Base-by-base conservation (phyloP, 1,140 invertebrate genomes). In the Harpegnathos saltator region DNA sequence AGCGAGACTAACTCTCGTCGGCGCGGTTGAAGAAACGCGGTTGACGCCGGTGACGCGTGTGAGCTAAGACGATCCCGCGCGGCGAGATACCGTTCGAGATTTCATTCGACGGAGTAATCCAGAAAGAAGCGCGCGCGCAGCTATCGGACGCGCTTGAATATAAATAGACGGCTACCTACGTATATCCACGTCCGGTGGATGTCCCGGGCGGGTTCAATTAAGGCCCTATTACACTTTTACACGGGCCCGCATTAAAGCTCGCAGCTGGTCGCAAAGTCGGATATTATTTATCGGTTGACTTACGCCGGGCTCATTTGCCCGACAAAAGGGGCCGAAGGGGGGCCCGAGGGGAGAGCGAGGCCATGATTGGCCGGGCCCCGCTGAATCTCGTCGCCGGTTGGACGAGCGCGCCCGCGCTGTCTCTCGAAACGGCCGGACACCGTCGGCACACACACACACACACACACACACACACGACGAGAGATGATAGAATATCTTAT, bases 401-500 rank as follows among this genome's bases (percentile, higher is more conserved):
- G 91, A 78, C 66, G 69, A 62, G 62, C 68, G 59, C 48, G 63
- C 71, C 75, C 52, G 63, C 22, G 84, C 86, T 86, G 83, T 86
- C 85, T 80, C 72, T 58, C 71, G 74, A 85, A 82, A 85, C 83
- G 77, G 61, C 72, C 81, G 77, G 87, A 78, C 88, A 84, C 69
- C 84, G 69, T 85, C 87, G 86, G 74, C 88, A n/a, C n/a, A n/a
- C n/a, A n/a, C n/a, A n/a, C n/a, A n/a, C n/a, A n/a, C n/a, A n/a
- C n/a, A n/a, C n/a, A n/a, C n/a, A n/a, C n/a, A n/a, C n/a, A n/a
- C n/a, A n/a, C n/a, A 83, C 87, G 85, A 83, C 85, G 85, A 83
- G 89, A 91, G 91, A 92, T 90, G 91, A 89, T 89, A 89, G 91
- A 93, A 93, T 93, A 92, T 92, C 92, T 93, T 93, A 93, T 93